phyloP scores from a whole-genome alignment of 2,797 vertebrate genomes.

The Galago senegalensis region DNA sequence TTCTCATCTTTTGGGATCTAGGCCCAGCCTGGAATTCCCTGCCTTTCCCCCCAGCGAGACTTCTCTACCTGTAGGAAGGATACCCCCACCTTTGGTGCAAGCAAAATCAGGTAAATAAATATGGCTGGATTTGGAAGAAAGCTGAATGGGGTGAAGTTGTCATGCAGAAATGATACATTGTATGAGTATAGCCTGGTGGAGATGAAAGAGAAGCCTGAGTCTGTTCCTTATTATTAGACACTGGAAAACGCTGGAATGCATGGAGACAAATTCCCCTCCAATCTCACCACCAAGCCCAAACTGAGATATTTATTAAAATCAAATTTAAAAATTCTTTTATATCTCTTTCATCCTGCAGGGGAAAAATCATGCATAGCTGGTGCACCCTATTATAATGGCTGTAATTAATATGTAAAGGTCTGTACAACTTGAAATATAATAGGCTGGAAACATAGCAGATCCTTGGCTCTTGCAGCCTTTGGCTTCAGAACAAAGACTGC shows the following conservation, averaged over 20 bases:
- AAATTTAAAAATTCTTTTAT: not conserved
- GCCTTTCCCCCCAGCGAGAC: not conserved
- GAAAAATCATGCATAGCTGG: not conserved
- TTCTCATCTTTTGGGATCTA: not conserved
- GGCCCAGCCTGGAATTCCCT: not conserved
- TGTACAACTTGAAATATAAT: not conserved
- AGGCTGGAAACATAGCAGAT: fast-evolving
- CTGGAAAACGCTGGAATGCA: slow-evolving; percentile 1
- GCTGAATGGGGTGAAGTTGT: not conserved
- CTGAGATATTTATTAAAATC: slow-evolving; percentile 47
- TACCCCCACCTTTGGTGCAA: not conserved
- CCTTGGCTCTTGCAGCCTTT: not conserved
- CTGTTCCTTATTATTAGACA: not conserved
- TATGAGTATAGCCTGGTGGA: not conserved
- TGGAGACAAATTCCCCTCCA: not conserved
- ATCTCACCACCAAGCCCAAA: slow-evolving; percentile 7
- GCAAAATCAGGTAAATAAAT: not conserved
- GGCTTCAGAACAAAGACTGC: not conserved
- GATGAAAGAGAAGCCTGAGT: not conserved
- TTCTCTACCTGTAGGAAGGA: not conserved
- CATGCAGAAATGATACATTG: not conserved
- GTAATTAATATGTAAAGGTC: not conserved
- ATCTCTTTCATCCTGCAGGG: slow-evolving; percentile 30
- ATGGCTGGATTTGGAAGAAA: not conserved
- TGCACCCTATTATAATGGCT: not conserved